These are phyloP conservation scores for Dolichomitus sp. DNA, from an alignment of 2,888 invertebrate genomes.

Conservation along the genomic window DNA sequence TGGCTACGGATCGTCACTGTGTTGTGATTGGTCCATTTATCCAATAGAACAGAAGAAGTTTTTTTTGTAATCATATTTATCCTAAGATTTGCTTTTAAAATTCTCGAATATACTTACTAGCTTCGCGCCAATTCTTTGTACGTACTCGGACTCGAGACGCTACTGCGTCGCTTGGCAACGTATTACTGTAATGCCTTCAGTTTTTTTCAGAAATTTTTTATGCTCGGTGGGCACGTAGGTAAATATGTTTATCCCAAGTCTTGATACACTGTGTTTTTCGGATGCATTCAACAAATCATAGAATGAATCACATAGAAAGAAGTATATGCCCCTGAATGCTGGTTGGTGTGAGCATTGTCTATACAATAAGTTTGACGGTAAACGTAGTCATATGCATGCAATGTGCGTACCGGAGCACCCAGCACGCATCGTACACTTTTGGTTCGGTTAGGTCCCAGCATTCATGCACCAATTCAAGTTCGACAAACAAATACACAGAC, in stretches of 20 bases:
- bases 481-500: constrained; percentile 56
- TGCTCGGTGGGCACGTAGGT: too few relatives aligned
- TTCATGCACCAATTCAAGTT: constrained; percentile 53
- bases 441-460: not conserved
- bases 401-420: not conserved
- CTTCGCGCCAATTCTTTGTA: too few relatives aligned
- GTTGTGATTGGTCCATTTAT: too few relatives aligned
- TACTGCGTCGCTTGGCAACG: too few relatives aligned
- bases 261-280: not conserved
- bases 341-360: not conserved
- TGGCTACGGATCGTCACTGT: too few relatives aligned
- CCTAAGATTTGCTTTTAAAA: too few relatives aligned
- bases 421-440: constrained; percentile 9
- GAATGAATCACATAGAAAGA: not conserved
- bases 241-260: not conserved
- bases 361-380: not conserved
- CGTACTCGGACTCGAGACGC: too few relatives aligned
- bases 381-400: constrained; percentile 2
- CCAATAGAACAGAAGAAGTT: too few relatives aligned
- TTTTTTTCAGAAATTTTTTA: too few relatives aligned
- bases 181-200: too few relatives aligned
- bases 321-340: not conserved
- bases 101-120: too few relatives aligned
- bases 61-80: too few relatives aligned
- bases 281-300: not conserved